Base-by-base conservation (phyloP, 2,888 invertebrate species). In the Microctonus hyperodae region DNA sequence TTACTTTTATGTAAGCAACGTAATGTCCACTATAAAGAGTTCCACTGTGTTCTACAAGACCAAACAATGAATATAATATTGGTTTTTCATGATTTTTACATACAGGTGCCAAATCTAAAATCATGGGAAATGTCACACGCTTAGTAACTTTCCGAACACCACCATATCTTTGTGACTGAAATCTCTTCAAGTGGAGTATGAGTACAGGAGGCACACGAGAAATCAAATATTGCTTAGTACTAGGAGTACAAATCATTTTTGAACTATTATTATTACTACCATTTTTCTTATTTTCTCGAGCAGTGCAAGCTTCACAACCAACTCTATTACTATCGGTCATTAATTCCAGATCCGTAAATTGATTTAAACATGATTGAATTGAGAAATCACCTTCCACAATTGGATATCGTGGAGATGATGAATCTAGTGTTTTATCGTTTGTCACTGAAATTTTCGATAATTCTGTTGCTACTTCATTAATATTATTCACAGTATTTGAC, bases 11-110 rank as follows among this genome's bases (percentile, higher is more conserved):
- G 79, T 96, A 98, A 6, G 98, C 96, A 0, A 96, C 94, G 81
- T 99, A 99, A 81, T 94, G 93, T 28, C 94, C 93, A 37, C 96
- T 94, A 78, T 92, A 92, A 83, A 98, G 90, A 3, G 92, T 91
- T 0, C 98, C 98, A 63, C 93, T 92, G 81, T 99, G 98, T 80
- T 96, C 96, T 2, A 98, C 97, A 0, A 99, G 91, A 0, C 97
- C 98, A 78, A 97, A 99, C 62, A 99, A 86, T 0, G 95, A 91
- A 83, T 98, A 98, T 31, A 94, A 84, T 60, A 75, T 78, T 76
- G 88, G 87, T 67, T 88, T 87, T 48, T 86, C 86, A 55, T 88
- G 84, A 69, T 87, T 86, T 65, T 94, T 92, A 81, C 96, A 96
- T 84, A 95, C 97, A 5, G 97, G 96, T 25, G 96, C 93, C 67